Base-by-base conservation (phyloP, 2,797 vertebrate species). In the Megalops cyprinoides region DNA sequence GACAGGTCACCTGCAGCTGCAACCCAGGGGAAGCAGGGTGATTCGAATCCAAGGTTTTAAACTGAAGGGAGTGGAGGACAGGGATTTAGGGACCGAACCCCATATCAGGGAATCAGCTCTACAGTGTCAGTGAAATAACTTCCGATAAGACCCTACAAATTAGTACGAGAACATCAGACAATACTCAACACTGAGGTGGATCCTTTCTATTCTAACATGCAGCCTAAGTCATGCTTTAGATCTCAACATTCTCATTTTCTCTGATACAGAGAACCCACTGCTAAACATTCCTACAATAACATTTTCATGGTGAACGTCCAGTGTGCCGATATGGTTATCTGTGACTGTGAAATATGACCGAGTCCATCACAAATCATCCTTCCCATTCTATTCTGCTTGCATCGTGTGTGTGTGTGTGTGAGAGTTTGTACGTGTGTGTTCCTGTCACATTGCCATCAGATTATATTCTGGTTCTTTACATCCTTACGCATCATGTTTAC, bases 341-440 rank as follows among this genome's bases (percentile, higher is more conserved):
- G n/a, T n/a, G n/a, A n/a, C n/a, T n/a, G n/a, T n/a, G n/a, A n/a
- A n/a, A n/a, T n/a, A n/a, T n/a, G n/a, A n/a, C n/a, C n/a, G n/a
- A n/a, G n/a, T n/a, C n/a, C n/a, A n/a, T n/a, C n/a, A n/a, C n/a
- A 37, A 69, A 42, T 28, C 65, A 42, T 39, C 18, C 34, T 69
- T 69, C 77, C 58, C 20, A 28, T 18, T 44, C 53, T 60, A 49
- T 77, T 56, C 6, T 39, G n/a, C 25, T 14, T 18, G 39, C 14
- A 28, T 2, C 56, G 23, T 53, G 58, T 79, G 7, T 15, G 2
- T 53, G 44, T 82, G 55, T 53, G 71, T 76, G 75, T 53, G 49
- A 34, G 81, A 84, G 74, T 65, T 10, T 82, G 77, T 79, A 49
- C 58, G 44, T 73, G 79, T 79, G 31, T 79, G 42, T 67, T 42